A percentile compares a stretch with the other conserved stretches of the same genome.
Conservation (phyloP, 2,888 invertebrate species). For the Platycheirus rosarum region DNA sequence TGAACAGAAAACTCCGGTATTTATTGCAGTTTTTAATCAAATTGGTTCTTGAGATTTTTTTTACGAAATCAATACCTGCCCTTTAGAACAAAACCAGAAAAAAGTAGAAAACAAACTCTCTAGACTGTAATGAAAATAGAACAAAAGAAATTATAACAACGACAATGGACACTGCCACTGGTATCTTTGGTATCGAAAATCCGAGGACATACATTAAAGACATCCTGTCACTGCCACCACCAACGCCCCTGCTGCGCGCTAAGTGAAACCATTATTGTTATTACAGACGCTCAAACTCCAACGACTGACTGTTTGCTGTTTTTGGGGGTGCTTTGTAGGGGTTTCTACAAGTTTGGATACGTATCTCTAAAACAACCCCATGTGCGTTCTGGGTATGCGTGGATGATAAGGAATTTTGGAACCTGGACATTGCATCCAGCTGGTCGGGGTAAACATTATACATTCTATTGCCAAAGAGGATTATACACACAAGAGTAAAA, state of each 20-base stretch:
- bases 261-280: too few relatives aligned
- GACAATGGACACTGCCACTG: conserved; percentile 52
- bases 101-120: conserved; percentile 21
- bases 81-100: conserved; percentile 14
- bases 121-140: conserved; percentile 57
- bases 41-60: too few relatives aligned
- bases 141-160: conserved; percentile 62
- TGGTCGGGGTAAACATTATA: conserved; percentile 1
- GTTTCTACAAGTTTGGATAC: background rate
- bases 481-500: conserved; percentile 60
- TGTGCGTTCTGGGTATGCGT: conserved; percentile 1
- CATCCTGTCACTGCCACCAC: conserved; percentile 30
- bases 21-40: too few relatives aligned
- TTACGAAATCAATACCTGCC: too few relatives aligned
- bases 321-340: background rate
- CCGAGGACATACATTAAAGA: conserved; percentile 54
- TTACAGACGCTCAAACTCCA: too few relatives aligned
- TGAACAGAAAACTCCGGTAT: too few relatives aligned
- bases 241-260: too few relatives aligned
- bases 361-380: background rate
- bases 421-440: conserved; percentile 25
- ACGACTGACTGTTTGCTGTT: too few relatives aligned
- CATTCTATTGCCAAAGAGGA: conserved; percentile 25
- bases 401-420: conserved; percentile 12
- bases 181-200: conserved; percentile 45